These are phyloP conservation scores for Mythimna pallens DNA, from an alignment of 2,888 invertebrate genomes.

Conservation along the genomic window DNA sequence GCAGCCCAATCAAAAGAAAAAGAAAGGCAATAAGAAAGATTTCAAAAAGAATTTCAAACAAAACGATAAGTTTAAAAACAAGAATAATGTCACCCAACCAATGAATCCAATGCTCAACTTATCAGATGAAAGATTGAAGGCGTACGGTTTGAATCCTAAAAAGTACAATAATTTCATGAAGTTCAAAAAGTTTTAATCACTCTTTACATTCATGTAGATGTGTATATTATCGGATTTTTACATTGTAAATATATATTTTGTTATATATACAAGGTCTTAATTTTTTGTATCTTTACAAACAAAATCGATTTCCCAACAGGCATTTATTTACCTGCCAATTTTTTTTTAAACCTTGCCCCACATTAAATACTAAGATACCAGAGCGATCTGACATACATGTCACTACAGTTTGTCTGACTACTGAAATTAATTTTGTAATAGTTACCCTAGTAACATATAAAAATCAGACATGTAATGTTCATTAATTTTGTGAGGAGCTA, in stretches of 20 bases:
- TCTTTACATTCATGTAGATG: slow-evolving; percentile 13
- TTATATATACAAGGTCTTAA: background rate
- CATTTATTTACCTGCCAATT: no score
- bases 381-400: no score
- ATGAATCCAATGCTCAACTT: slow-evolving; percentile 84
- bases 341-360: no score
- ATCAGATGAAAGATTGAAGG: slow-evolving; percentile 95
- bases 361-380: no score
- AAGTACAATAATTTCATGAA: slow-evolving; percentile 95
- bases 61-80: slow-evolving; percentile 73
- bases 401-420: no score
- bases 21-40: slow-evolving; percentile 67
- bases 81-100: slow-evolving; percentile 65
- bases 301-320: no score
- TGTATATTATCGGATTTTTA: slow-evolving; percentile 24
- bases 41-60: slow-evolving; percentile 71
- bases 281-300: slow-evolving; percentile 10
- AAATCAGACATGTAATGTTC: no score
- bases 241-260: slow-evolving; percentile 57
- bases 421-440: no score
- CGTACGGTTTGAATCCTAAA: slow-evolving; percentile 98
- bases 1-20: slow-evolving; percentile 65
- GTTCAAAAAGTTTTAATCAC: slow-evolving; percentile 89
- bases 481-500: no score
- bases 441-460: no score